Evolutionary conservation across 2,113 vertebrate genomes (phyloP), one percentile per base, ranked within the genome.

Genomic region (Tauraco erythrolophus): DNA sequence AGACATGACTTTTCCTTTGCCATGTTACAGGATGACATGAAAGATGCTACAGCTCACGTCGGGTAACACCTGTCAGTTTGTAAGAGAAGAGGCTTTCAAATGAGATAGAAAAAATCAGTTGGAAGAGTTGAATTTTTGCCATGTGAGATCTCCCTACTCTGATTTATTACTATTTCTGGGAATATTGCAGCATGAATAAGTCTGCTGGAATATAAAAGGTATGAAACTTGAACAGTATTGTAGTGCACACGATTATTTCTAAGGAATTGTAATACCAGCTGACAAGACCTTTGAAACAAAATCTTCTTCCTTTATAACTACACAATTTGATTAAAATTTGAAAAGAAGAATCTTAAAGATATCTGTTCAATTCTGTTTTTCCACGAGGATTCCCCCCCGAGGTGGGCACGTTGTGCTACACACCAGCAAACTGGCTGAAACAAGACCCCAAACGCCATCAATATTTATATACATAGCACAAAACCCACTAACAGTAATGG

Each of bases 391-490:
- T 82, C 39, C 22, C 19, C 50, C 19, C 13, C 27, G 45, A 0
- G 1, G 25, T 3, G 8, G 18, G 22, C 33, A 78, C 4, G 0
- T 11, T 50, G 39, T 1, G 24, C 21, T 5, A 22, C 46, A 28
- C 31, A 18, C 22, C 33, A 25, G 39, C 24, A 76, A 45, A 61
- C 24, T 0, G 1, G 4, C 17, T 31, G 50, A 50, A 80, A 50
- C 16, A 48, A 57, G 41, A 89, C 3, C 54, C 43, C 58, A 25
- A 18, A 27, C 0, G 0, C 33, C 85, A 81, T 61, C 45, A 61
- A 16, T 45, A 30, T 64, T 81, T 39, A 46, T 35, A 50, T 14
- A 27, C 6, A 9, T 0, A 54, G 27, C 72, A 10, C 58, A 48
- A 58, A 76, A 1, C 7, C 1, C 11, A 24, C 18, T 61, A 68